Conservation (phyloP, 53 echinoderm and acorn worm species). For the Astropecten irregularis region DNA sequence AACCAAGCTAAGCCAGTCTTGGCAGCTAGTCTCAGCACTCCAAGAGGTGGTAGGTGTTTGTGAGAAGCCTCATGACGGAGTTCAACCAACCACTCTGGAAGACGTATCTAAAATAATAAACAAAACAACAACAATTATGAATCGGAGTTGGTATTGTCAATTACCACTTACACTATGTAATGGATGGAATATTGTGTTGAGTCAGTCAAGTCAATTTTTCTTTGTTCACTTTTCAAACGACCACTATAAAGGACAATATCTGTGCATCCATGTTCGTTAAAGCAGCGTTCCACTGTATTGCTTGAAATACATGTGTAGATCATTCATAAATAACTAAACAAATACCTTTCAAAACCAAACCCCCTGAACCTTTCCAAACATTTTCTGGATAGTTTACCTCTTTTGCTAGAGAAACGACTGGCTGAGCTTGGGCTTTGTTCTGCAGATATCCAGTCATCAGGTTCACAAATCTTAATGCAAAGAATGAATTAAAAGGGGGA, state of each 20-base stretch:
- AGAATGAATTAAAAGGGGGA: too few species aligned
- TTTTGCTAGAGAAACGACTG: slow-evolving; percentile 56
- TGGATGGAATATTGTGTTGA: too few species aligned
- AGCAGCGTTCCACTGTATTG: too few species aligned
- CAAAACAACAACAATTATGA: not conserved
- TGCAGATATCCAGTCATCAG: slow-evolving; percentile 68
- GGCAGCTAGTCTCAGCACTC: slow-evolving; percentile 50
- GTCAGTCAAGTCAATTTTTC: too few species aligned
- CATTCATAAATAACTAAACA: too few species aligned
- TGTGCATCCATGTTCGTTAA: too few species aligned
- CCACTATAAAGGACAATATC: too few species aligned
- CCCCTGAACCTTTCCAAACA: too few species aligned
- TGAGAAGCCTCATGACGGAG: slow-evolving; percentile 78
- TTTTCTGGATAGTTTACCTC: slow-evolving; percentile 61
- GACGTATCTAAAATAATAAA: slow-evolving; percentile 53
- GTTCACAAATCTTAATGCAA: slow-evolving; percentile 58
- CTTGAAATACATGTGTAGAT: too few species aligned
- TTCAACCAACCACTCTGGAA: slow-evolving; percentile 80
- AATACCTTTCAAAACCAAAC: too few species aligned
- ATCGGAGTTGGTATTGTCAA: not conserved
- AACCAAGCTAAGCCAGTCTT: slow-evolving; percentile 60
- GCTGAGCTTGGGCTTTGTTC: slow-evolving; percentile 41
- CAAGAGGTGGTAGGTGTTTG: slow-evolving; percentile 63
- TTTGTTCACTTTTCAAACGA: too few species aligned
- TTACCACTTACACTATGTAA: not conserved